Base-by-base conservation (phyloP, 2,888 invertebrate genomes). In the Mesorhabditis sp. region DNA sequence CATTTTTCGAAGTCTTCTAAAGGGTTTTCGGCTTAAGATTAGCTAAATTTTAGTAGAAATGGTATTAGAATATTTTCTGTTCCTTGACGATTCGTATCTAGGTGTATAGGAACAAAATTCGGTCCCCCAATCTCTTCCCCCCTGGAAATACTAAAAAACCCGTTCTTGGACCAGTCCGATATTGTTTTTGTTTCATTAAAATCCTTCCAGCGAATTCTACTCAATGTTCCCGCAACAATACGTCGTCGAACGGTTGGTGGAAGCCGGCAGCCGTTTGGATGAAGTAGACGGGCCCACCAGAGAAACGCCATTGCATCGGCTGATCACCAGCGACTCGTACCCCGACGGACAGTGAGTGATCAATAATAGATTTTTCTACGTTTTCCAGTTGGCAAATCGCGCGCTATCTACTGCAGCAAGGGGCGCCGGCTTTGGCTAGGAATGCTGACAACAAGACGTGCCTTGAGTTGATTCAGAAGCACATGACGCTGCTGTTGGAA, bases 291-390 rank as follows among this genome's bases (percentile, higher is more conserved):
- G 76, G 7, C 28, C 28, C 28, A 28, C 28, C 28, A 28, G 28
- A 28, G 74, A 78, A 62, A 79, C 78, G 10, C 74, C 81, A 3
- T 63, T 82, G 45, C 82, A 82, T 64, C 44, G 76, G 4, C 67
- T 81, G 43, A 70, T 82, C 13, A 43, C 68, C n/a, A 72, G 70
- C 65, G 43, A 65, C 43, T 43, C 67, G 64, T 45, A 44, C 28
- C 65, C 70, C 6, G 7, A 41, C 66, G 71, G 45, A 64, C 6
- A 13, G 67, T 41, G 45, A 50, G 43, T 7, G 5, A 66, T 10
- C 2, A 10, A 2, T 13, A 45, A 10, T 66, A 6, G 45, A 10
- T 50, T 66, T 45, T 7, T n/a, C 45, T 13, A 66, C 13, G 6
- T 43, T 10, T 65, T 13, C 15, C 13, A 13, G 10, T 43, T 65